Evolutionary conservation across 2,797 vertebrate species (phyloP), one percentile per base, ranked within the genome.

Genomic region (Petrocephalus schoutedeni): DNA sequence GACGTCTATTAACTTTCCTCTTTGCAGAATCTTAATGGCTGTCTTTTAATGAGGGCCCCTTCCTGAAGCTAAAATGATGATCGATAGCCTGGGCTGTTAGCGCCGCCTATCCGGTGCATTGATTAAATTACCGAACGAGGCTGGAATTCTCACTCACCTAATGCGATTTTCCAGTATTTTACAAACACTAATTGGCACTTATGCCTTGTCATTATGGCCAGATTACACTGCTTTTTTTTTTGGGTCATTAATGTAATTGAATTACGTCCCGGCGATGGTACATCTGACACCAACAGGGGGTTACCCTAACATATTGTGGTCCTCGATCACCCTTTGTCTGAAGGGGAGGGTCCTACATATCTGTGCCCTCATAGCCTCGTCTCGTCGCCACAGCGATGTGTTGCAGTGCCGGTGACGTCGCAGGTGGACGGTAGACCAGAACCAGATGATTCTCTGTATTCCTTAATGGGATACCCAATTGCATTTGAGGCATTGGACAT

Each of bases 171-270:
- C 51, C 14, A 32, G 23, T 84, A 28, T 54, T 58, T 86, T 36
- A 58, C 56, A 86, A 86, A 86, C 84, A 86, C 56, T 57, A 86
- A 86, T 58, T 57, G 83, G 28, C 21, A 57, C 53, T 86, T 58
- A 57, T 86, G 23, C 10, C 53, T 59, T 86, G 53, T 86, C 56
- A 58, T 54, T 57, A 36, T 28, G 28, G 32, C 53, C 28, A 58
- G 84, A 58, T 58, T 36, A 12, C 23, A 2, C 53, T 41, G 7
- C 32, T 85, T 86, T 86, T 77, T 41, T 28, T 83, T 80, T 80
- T 80, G 16, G 16, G 53, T 57, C 84, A 54, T 86, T 58, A 57
- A 86, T 36, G 28, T 86, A 57, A 86, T 36, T 36, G 16, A 57
- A 58, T 86, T 86, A 57, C 32, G 32, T 23, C 21, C 21, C 21